A percentile compares a stretch with the other conserved stretches of the same genome.
Conservation (phyloP, 2,888 invertebrate species). For the Pammene fasciana region DNA sequence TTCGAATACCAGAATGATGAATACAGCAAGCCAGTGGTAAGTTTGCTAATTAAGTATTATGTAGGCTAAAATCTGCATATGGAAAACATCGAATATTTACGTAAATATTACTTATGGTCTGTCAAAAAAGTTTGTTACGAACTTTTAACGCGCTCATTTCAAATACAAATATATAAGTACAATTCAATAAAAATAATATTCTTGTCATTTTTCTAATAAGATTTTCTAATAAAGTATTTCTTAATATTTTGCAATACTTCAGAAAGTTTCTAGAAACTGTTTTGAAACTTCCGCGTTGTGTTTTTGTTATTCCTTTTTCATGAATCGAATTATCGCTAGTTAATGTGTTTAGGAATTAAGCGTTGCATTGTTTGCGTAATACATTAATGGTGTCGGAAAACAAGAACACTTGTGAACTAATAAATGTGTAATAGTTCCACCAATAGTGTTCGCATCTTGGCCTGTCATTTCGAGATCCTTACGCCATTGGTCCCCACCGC, state of each 20-base stretch:
- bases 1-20: constrained; percentile 80
- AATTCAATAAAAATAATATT: not conserved
- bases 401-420: constrained; percentile 39
- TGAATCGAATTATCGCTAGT: not conserved
- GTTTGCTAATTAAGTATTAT: constrained; percentile 48
- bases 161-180: too few relatives aligned
- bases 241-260: constrained; percentile 14
- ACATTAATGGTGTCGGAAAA: constrained; percentile 39
- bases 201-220: not conserved
- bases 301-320: constrained; percentile 5
- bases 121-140: not conserved
- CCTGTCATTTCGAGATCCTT: constrained; percentile 17
- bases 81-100: not conserved
- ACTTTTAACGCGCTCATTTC: not conserved
- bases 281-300: not conserved
- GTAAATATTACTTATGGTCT: not conserved
- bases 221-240: not conserved
- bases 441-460: constrained; percentile 24
- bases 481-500: constrained; percentile 32
- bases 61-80: constrained; percentile 5
- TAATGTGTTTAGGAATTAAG: constrained; percentile 12
- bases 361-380: constrained; percentile 34
- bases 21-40: constrained; percentile 75
- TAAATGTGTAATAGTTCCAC: constrained; percentile 28
- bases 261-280: constrained; percentile 6